Evolutionary conservation across 2,797 vertebrate species (phyloP).

Genomic region (Sorex maritimensis): DNA sequence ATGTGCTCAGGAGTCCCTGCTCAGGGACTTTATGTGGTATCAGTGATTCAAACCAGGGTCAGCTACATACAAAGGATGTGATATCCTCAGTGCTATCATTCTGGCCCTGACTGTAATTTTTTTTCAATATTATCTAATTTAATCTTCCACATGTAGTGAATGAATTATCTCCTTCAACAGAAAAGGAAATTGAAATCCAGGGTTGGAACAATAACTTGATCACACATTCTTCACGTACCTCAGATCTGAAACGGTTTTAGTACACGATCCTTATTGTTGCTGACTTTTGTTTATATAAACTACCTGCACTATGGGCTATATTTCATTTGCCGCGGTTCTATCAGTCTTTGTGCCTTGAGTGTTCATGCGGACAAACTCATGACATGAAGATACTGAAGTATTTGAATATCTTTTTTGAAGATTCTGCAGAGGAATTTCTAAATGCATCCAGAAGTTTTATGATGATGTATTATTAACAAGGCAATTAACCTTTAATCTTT

Average conservation of each 20-base stretch:
- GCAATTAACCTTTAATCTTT: not conserved
- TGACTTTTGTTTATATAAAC: not conserved
- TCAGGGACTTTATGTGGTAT: too few relatives aligned
- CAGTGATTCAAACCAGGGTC: too few relatives aligned
- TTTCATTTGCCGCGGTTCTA: not conserved
- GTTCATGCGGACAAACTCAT: too few relatives aligned
- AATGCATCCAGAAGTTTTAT: constrained; percentile 1
- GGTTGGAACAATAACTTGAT: not conserved
- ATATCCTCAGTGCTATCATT: not conserved
- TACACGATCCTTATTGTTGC: not conserved
- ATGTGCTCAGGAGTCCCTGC: too few relatives aligned
- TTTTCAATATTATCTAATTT: not conserved
- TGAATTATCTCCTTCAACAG: too few relatives aligned
- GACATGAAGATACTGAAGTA: too few relatives aligned
- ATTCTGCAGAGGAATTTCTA: constrained; percentile 9
- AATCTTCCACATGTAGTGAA: not conserved
- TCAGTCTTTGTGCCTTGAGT: not conserved
- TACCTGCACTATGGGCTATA: not conserved
- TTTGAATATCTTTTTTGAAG: not conserved
- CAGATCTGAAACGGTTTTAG: not conserved
- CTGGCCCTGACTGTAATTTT: too few relatives aligned
- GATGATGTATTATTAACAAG: too few relatives aligned
- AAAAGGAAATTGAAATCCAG: not conserved
- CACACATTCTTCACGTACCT: not conserved
- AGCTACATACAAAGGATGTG: too few relatives aligned